Conservation (phyloP, 2,113 vertebrate genomes). For the Macrotus californicus region DNA sequence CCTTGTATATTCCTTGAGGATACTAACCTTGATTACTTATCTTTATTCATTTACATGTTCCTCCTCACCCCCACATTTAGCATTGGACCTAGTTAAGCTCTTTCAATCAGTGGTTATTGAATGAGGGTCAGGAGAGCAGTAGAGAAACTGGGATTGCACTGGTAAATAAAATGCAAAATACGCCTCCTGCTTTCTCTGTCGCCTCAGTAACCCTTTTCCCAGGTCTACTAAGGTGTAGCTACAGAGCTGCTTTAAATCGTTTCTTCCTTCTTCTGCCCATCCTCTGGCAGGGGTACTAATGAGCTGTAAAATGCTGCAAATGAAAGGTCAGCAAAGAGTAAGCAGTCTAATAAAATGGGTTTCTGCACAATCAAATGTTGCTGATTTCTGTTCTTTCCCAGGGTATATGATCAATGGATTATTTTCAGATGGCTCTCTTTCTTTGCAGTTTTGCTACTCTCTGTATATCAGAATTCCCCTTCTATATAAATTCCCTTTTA, state of each 20-base stretch:
- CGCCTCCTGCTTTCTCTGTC: background rate
- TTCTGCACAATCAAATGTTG: background rate
- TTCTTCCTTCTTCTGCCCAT: background rate
- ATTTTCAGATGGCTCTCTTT: background rate
- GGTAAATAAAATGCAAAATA: constrained; percentile 15
- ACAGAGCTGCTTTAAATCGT: background rate
- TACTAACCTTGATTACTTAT: background rate
- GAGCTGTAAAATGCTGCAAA: background rate
- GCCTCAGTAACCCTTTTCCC: background rate
- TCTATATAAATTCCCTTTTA: background rate
- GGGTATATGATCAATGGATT: background rate
- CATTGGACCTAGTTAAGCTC: background rate
- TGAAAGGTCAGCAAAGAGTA: background rate
- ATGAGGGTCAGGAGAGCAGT: background rate
- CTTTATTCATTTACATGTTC: background rate
- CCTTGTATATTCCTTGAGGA: background rate
- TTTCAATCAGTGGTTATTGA: background rate
- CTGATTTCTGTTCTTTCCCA: background rate
- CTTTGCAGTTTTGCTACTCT: background rate
- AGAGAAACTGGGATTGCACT: background rate
- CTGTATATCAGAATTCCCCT: background rate
- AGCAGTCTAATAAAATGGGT: background rate
- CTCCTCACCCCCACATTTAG: background rate
- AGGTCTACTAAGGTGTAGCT: background rate
- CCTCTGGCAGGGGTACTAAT: background rate